Evolutionary conservation across 2,113 vertebrate genomes (phyloP).

Genomic region (Naja naja): DNA sequence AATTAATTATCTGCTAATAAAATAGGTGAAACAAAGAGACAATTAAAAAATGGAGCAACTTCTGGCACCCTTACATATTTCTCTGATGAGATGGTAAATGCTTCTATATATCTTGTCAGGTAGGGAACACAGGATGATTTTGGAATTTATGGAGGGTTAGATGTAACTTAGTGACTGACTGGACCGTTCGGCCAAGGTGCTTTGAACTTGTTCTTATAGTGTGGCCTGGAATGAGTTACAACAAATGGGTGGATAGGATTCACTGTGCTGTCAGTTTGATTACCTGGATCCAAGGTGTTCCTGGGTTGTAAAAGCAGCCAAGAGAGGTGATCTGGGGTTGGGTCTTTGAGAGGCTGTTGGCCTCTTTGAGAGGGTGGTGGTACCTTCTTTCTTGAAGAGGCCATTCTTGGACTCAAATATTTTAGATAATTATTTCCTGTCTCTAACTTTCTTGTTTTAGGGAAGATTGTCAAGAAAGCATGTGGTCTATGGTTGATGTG

Average conservation of each 20-base stretch:
- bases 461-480: not conserved
- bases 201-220: not conserved
- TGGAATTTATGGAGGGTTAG: not conserved
- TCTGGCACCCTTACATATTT: not conserved
- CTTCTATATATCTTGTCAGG: not conserved
- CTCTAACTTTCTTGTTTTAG: not conserved
- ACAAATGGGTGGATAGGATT: not conserved
- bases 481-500: not conserved
- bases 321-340: not conserved
- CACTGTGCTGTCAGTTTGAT: not conserved
- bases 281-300: not conserved
- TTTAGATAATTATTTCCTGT: not conserved
- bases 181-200: not conserved
- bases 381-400: not conserved
- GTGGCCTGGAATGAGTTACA: not conserved
- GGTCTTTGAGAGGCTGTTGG: not conserved
- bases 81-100: not conserved
- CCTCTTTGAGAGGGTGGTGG: not conserved
- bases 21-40: not conserved
- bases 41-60: not conserved
- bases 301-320: not conserved
- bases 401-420: not conserved
- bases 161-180: not conserved
- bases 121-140: not conserved
- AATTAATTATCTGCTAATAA: slow-evolving; percentile 8